Percentiles rank a stretch among this genome's conserved stretches.
These are phyloP conservation scores for Cheilinus undulatus DNA, from an alignment of 2,113 vertebrate genomes.

Conservation along the genomic window DNA sequence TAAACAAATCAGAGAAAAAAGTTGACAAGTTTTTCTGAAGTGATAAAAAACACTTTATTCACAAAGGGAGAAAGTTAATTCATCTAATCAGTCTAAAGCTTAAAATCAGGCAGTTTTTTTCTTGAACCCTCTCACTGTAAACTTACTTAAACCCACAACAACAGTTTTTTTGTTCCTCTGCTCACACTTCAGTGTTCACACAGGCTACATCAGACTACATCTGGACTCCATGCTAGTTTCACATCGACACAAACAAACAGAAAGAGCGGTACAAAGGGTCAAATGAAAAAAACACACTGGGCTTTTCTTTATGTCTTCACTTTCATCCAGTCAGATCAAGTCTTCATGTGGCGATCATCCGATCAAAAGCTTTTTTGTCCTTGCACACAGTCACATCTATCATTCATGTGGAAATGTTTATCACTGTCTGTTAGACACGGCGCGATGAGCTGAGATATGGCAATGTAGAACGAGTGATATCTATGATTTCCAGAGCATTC, in stretches of 20 bases:
- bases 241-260: slow-evolving; percentile 35
- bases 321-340: slow-evolving; percentile 4
- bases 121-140: slow-evolving; percentile 3
- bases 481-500: background rate
- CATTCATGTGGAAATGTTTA: slow-evolving; percentile 7
- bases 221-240: slow-evolving; percentile 30
- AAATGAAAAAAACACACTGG: background rate
- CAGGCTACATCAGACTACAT: slow-evolving; percentile 37
- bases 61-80: slow-evolving; percentile 13
- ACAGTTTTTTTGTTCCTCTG: background rate
- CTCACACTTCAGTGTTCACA: slow-evolving; percentile 5
- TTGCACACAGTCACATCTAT: background rate
- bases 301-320: background rate
- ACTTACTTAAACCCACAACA: background rate
- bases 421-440: slow-evolving; percentile 25
- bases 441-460: slow-evolving; percentile 36
- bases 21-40: background rate
- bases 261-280: slow-evolving; percentile 12
- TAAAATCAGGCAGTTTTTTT: slow-evolving; percentile 19
- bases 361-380: background rate
- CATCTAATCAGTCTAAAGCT: background rate
- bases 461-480: slow-evolving; percentile 25
- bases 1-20: background rate
- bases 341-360: slow-evolving; percentile 26
- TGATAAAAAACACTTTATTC: slow-evolving; percentile 14